Evolutionary conservation across 2,888 invertebrate species (phyloP), one percentile per base, ranked within the genome.

Genomic region (Thumatha senex): DNA sequence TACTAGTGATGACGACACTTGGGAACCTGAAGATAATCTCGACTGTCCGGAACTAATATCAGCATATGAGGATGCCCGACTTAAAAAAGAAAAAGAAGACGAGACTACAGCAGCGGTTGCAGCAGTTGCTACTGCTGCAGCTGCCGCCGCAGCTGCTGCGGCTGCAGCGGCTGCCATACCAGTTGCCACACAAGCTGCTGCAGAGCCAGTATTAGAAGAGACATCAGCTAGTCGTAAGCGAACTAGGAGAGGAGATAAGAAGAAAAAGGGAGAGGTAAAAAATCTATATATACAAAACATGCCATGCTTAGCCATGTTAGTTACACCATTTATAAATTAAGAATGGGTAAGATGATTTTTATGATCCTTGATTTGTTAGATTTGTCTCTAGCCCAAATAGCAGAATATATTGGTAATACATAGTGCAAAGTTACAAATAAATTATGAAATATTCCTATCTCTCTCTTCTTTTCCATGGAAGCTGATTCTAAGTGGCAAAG

Each of bases 21-120:
- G 96, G 96, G 96, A 96, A 72, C 96, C 96, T 0, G 95, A 95
- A 74, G 96, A 95, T 62, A 96, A 97, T 63, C 84, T 96, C 0
- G 96, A 96, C 69, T 96, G 96, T 72, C 96, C 96, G 0, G 95
- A 95, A 65, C 78, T 95, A 14, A 95, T 95, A 69, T 93, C 93
- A 40, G 95, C 94, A 2, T 96, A 94, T 80, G 96, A 96, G 77
- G 94, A 94, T 46, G 93, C 93, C 18, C 87, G 93, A 2, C 72
- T 85, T 13, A 92, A 89, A 58, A 77, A 79, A 35, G 90, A 92
- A 56, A 78, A 78, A 24, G 86, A 86, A 18, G 80, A 75, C 0
- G 67, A 69, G 0, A 68, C 65, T 0, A 49, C 67, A 0, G 58
- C 66, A 0, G 67, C 66, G 0, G 63, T 68, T 0, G 68, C 62